Evolutionary conservation across 30 jellyfish, hydroid and myxozoan genomes (phyloP).

Genomic region (Aurelia sp.): DNA sequence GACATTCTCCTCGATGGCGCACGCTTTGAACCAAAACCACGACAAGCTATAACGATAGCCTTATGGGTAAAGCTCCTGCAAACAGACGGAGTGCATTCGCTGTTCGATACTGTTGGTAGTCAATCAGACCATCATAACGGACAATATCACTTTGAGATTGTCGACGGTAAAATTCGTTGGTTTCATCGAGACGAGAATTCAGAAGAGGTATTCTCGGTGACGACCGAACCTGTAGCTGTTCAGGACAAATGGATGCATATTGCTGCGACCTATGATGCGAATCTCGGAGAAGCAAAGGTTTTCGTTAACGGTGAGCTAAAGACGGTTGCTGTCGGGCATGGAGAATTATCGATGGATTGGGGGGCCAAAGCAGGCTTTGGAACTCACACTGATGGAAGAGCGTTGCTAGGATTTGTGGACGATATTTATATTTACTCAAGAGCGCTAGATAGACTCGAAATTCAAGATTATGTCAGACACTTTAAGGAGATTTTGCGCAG

Average conservation of each 20-base stretch:
- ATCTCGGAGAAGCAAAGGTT: conserved; percentile 90
- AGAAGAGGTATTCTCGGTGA: conserved; percentile 74
- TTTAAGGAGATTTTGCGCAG: conserved; percentile 62
- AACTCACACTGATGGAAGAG: conserved; percentile 82
- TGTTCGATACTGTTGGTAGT: conserved; percentile 87
- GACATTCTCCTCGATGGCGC: conserved; percentile 87
- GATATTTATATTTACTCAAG: conserved; percentile 83
- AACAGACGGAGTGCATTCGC: conserved; percentile 77
- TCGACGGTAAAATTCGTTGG: conserved; percentile 92
- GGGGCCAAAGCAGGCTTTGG: conserved; percentile 97
- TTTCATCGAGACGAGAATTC: conserved; percentile 80
- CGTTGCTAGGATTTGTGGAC: conserved; percentile 83
- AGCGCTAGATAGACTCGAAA: conserved; percentile 81
- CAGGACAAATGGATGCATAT: conserved; percentile 86
- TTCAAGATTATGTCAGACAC: conserved; percentile 69
- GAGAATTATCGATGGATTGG: conserved; percentile 90
- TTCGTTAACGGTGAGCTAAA: conserved; percentile 85
- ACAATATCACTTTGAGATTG: conserved; percentile 71
- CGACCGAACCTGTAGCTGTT: conserved; percentile 59
- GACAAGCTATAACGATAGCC: conserved; percentile 84
- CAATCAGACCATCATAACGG: conserved; percentile 65
- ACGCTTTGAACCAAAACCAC: conserved; percentile 88
- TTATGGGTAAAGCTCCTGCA: conserved; percentile 89
- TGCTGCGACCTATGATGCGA: conserved; percentile 90
- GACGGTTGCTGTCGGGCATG: conserved; percentile 87